Evolutionary conservation across 2,113 vertebrate genomes (phyloP).

Genomic region (Tretioscincus oriximinensis): DNA sequence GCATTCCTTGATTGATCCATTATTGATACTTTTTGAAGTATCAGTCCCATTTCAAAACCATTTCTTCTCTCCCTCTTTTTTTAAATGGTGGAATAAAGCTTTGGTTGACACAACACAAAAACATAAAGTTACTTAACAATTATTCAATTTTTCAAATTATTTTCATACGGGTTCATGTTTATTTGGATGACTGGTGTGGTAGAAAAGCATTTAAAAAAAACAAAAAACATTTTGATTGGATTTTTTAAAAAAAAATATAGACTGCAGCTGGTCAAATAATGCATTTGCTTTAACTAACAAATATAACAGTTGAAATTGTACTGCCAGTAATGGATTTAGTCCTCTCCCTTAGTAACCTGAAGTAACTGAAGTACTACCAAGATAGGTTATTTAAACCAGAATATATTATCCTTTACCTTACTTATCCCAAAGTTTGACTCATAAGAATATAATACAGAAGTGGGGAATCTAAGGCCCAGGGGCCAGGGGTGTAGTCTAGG

Average conservation of each 20-base stretch:
- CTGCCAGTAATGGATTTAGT: not conserved
- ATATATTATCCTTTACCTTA: not conserved
- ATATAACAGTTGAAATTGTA: not conserved
- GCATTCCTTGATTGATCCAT: not conserved
- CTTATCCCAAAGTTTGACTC: constrained; percentile 19
- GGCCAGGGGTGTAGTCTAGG: no score
- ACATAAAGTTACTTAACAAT: not conserved
- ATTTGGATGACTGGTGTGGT: not conserved
- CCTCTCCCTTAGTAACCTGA: not conserved
- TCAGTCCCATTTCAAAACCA: not conserved
- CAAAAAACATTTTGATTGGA: not conserved
- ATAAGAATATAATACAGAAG: not conserved
- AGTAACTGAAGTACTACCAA: not conserved
- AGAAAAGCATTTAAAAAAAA: not conserved
- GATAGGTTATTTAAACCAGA: constrained; percentile 4
- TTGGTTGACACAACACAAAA: not conserved
- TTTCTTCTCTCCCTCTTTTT: not conserved
- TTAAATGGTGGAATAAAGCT: not conserved
- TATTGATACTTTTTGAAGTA: not conserved
- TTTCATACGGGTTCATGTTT: not conserved
- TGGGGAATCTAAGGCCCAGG: no score
- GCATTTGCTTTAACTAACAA: not conserved
- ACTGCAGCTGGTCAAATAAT: not conserved
- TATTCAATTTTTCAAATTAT: not conserved
- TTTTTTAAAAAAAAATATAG: not conserved